These are phyloP conservation scores for Charanyca ferruginea DNA, from an alignment of 2,888 invertebrate species.

Conservation along the genomic window DNA sequence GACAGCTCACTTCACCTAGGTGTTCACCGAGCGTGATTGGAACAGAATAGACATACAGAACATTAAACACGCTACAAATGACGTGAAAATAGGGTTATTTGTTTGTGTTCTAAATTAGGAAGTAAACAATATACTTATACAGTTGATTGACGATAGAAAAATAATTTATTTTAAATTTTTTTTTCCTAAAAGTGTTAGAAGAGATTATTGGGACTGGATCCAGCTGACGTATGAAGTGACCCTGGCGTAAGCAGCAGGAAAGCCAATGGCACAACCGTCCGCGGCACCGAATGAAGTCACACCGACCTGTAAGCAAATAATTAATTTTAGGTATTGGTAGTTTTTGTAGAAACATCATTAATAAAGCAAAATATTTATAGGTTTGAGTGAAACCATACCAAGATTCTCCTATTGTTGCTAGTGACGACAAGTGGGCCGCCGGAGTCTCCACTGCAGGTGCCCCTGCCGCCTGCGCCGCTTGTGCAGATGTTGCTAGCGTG, in stretches of 20 bases:
- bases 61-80: no score
- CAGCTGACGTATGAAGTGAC: constrained; percentile 73
- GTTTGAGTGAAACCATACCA: constrained; percentile 55
- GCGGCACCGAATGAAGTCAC: constrained; percentile 73
- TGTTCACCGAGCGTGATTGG: no score
- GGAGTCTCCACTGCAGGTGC: constrained; percentile 76
- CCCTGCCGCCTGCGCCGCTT: constrained; percentile 72
- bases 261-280: constrained; percentile 71
- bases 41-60: no score
- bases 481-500: constrained; percentile 79
- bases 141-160: background rate
- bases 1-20: no score
- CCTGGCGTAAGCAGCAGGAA: constrained; percentile 76
- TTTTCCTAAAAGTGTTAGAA: background rate
- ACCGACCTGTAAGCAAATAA: constrained; percentile 63
- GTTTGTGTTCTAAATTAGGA: background rate
- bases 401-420: constrained; percentile 40
- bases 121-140: constrained; percentile 18
- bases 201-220: constrained; percentile 58
- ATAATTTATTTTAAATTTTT: constrained; percentile 24
- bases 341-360: no score
- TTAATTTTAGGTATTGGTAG: background rate
- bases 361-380: no score
- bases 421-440: constrained; percentile 69
- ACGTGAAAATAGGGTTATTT: no score